Evolutionary conservation across 2,888 invertebrate species (phyloP).

Genomic region (Thyatira batis): DNA sequence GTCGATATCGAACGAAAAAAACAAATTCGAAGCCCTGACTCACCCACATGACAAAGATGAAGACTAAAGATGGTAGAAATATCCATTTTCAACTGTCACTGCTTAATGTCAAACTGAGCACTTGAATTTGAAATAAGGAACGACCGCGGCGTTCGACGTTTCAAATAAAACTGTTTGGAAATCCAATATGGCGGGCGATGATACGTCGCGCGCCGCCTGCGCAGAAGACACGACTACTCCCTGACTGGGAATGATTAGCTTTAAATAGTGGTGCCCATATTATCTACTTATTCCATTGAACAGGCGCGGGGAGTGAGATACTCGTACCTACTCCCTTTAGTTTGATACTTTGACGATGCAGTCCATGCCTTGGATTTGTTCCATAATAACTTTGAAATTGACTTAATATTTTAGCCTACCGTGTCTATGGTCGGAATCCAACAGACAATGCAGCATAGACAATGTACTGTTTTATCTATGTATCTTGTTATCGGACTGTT

Average conservation of each 20-base stretch:
- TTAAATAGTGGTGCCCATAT: conserved; percentile 84
- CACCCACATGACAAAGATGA: no score
- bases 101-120: conserved; percentile 62
- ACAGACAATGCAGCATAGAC: no score
- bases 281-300: conserved; percentile 83
- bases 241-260: conserved; percentile 85
- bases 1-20: neutral
- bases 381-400: conserved; percentile 1
- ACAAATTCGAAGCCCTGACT: conserved; percentile 31
- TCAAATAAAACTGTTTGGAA: conserved; percentile 56
- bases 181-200: conserved; percentile 52
- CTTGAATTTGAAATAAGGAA: conserved; percentile 37
- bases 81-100: conserved; percentile 73
- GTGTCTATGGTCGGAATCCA: no score
- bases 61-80: conserved; percentile 28
- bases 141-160: conserved; percentile 61
- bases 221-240: conserved; percentile 80
- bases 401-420: neutral
- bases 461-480: no score
- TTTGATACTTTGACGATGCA: conserved; percentile 42
- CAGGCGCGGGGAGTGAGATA: conserved; percentile 62
- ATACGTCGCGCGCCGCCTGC: conserved; percentile 62
- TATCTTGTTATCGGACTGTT: no score
- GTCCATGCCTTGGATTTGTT: conserved; percentile 25
- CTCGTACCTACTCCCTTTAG: conserved; percentile 58